Evolutionary conservation across 2,888 invertebrate genomes (phyloP), one percentile per base, ranked within the genome.

Genomic region (Drosophila setosimentum): DNA sequence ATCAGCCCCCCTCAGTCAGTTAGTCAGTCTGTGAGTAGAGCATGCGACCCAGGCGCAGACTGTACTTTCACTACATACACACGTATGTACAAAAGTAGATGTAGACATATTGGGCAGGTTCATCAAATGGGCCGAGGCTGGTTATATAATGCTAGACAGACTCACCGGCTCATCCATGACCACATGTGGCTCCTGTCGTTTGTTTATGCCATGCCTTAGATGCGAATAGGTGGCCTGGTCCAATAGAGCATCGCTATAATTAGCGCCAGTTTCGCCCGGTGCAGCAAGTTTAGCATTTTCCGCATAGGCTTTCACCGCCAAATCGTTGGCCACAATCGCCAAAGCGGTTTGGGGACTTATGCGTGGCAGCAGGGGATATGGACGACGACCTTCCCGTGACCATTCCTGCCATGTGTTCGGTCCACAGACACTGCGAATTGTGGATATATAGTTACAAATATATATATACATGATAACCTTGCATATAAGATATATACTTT

Each of bases 271-370:
- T 76, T 94, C 93, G 32, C 92, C 83, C 35, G 94, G 94, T 67
- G 92, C 88, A 53, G 94, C 94, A 83, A 95, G 92, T 83, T 94
- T 94, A 68, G 94, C 94, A 92, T 96, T 96, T 82, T 95, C 95
- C 82, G 94, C 94, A 73, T 94, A 94, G 57, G 95, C 95, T 66
- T 94, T 93, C 74, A 95, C 94, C 0, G 97, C 96, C 60, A 96
- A 95, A 92, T 96, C 96, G 93, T 97, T 97, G 18, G 98, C 98
- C 80, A 97, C 94, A 74, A 96, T 95, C 69, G 97, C 96, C 91
- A 97, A 96, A 45, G 96, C 96, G 8, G 98, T 97, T 91, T 97
- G 97, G 10, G 98, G 96, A 61, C 96, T 95, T n/a, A 96, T 95
- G 70, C 98, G 94, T 8, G 97, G 97, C 93, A 98, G 94, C 54